Evolutionary conservation across 2,113 vertebrate species (phyloP), one percentile per base, ranked within the genome.

Genomic region (Tenebrosternarchus preto): DNA sequence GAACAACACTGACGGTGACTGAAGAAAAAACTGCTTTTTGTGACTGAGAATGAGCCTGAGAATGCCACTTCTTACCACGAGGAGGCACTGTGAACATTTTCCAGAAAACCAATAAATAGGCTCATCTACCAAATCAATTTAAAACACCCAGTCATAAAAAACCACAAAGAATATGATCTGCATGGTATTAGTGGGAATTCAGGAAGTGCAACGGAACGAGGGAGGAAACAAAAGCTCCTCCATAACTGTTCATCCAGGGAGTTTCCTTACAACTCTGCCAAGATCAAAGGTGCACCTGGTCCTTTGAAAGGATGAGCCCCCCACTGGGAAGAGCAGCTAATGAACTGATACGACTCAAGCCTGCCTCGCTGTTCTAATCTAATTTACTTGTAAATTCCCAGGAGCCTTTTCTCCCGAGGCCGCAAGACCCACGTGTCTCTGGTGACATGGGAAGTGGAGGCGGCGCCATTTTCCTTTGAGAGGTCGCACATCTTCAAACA

Each of bases 361-460:
- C 22, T 64, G 66, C 4, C 24, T 43, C 31, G 66, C 29, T 71
- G 19, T 80, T 83, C 67, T 24, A 69, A 46, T 69, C n/a, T 59
- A 80, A 59, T 76, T 33, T 69, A 66, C 61, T 55, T 69, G 59
- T 33, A 59, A 73, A 83, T 9, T 83, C 68, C 70, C 57, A 69
- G 5, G 39, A 70, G 74, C 25, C 36, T 70, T 55, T 81, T 72
- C 85, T 57, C 68, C 69, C 74, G 81, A 68, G 31, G 76, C 56
- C 66, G 73, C 80, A 76, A 85, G 67, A 76, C 31, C 64, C 55
- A 31, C 27, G 17, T 80, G 61, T 76, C 19, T 74, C 73, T 67
- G 84, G 85, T 87, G 84, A 60, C 81, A 84, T 84, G 88, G 87
- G 90, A 89, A 88, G 55, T 78, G 60, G 86, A 87, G 82, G 70